A percentile compares a stretch with the other conserved stretches of the same genome.
Conservation (phyloP, 2,888 invertebrate genomes). For the Napeogenes inachia region DNA sequence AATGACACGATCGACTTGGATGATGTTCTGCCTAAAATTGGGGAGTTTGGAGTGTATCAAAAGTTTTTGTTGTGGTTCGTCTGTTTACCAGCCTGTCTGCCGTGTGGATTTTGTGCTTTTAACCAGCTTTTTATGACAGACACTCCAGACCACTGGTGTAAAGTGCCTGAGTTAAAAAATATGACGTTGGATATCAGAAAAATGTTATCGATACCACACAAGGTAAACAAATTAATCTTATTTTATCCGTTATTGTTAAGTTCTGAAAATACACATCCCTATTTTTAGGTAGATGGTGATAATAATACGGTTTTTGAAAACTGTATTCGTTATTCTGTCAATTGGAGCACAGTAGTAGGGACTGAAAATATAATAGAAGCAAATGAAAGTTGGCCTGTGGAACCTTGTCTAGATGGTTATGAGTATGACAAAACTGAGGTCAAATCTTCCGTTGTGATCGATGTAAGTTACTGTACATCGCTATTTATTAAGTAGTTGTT, state of each 20-base stretch:
- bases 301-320: slow-evolving; percentile 78
- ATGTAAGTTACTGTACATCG: slow-evolving; percentile 75
- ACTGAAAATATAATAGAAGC: slow-evolving; percentile 45
- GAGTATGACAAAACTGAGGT: slow-evolving; percentile 85
- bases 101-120: slow-evolving; percentile 94
- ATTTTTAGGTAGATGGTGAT: slow-evolving; percentile 42
- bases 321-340: slow-evolving; percentile 84
- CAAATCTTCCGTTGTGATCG: slow-evolving; percentile 88
- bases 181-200: slow-evolving; percentile 78
- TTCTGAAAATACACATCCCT: neutral
- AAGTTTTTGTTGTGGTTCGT: slow-evolving; percentile 90
- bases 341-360: slow-evolving; percentile 80
- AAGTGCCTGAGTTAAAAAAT: slow-evolving; percentile 81
- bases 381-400: slow-evolving; percentile 80
- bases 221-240: slow-evolving; percentile 30
- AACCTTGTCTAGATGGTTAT: slow-evolving; percentile 86
- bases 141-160: slow-evolving; percentile 91
- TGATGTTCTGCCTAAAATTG: slow-evolving; percentile 89
- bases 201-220: slow-evolving; percentile 80
- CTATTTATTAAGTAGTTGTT: neutral
- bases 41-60: slow-evolving; percentile 94
- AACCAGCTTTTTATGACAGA: slow-evolving; percentile 96
- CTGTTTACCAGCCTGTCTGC: slow-evolving; percentile 91
- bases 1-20: slow-evolving; percentile 84
- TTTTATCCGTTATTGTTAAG: neutral